phyloP scores from a whole-genome alignment of 35 echinoderm and acorn worm genomes.

The Ophioderma brevispina region DNA sequence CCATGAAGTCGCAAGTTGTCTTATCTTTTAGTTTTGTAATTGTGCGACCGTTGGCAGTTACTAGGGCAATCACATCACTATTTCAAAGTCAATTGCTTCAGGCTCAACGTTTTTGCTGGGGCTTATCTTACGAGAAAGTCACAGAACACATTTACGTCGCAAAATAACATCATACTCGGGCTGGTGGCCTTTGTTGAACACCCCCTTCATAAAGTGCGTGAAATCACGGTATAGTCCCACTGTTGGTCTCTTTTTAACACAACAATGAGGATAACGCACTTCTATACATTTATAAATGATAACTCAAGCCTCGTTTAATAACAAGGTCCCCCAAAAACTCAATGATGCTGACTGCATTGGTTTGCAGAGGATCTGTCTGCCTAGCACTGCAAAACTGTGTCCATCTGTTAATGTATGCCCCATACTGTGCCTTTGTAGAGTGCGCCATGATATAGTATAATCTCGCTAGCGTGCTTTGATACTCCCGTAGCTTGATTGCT shows the following conservation, averaged over 20 bases:
- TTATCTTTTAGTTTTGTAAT: no score
- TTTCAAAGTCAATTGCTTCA: no score
- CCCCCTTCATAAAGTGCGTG: background rate
- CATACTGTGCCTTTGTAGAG: conserved; percentile 5
- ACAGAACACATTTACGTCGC: no score
- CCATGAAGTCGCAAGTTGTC: no score
- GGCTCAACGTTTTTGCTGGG: no score
- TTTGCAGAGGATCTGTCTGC: background rate
- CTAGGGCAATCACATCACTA: no score
- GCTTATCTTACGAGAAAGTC: no score
- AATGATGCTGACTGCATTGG: background rate
- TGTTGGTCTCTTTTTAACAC: background rate
- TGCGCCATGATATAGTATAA: conserved; percentile 26
- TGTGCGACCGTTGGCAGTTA: no score
- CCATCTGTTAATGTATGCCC: conserved; percentile 5
- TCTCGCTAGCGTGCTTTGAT: conserved; percentile 17
- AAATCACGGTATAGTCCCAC: background rate
- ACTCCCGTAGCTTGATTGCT: background rate
- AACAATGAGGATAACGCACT: conserved; percentile 22
- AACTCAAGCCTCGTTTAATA: background rate
- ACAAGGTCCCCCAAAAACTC: conserved; percentile 9
- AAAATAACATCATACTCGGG: no score
- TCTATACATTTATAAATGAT: conserved; percentile 18
- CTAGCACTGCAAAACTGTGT: background rate
- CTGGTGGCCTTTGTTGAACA: background rate